Evolutionary conservation across 2,888 invertebrate genomes (phyloP).

Genomic region (Antitype chi): DNA sequence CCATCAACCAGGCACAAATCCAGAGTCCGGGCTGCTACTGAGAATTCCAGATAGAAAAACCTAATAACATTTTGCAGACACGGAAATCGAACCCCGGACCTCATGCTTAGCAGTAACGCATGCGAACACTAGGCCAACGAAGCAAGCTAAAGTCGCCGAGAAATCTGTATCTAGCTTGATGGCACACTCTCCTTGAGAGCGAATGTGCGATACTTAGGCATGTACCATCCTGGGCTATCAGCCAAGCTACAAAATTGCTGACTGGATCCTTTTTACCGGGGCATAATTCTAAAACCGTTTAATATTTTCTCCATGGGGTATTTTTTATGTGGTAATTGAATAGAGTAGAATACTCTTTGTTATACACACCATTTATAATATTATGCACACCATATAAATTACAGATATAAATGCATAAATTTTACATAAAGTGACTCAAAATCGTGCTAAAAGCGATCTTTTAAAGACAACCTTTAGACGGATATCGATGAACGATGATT

Average conservation of each 20-base stretch:
- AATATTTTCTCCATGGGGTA: background rate
- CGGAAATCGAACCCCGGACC: no score
- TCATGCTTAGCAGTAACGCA: no score
- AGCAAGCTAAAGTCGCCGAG: background rate
- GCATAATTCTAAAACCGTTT: background rate
- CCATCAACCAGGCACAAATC: no score
- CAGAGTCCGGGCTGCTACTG: no score
- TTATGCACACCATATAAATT: background rate
- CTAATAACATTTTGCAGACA: no score
- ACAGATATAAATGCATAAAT: background rate
- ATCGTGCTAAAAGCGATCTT: background rate
- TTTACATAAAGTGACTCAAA: background rate
- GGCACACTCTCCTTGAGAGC: conserved; percentile 5
- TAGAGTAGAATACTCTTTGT: background rate
- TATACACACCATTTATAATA: background rate
- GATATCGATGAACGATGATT: background rate
- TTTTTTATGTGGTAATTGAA: background rate
- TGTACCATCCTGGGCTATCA: conserved; percentile 22
- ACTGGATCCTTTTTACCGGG: background rate
- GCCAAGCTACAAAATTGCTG: conserved; percentile 41
- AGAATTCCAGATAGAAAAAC: no score
- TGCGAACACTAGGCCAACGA: no score
- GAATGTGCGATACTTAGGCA: conserved; percentile 31
- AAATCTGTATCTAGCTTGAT: background rate
- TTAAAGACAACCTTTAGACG: no score